These are phyloP conservation scores for Lota lota DNA, from an alignment of 2,113 vertebrate species.

Conservation along the genomic window DNA sequence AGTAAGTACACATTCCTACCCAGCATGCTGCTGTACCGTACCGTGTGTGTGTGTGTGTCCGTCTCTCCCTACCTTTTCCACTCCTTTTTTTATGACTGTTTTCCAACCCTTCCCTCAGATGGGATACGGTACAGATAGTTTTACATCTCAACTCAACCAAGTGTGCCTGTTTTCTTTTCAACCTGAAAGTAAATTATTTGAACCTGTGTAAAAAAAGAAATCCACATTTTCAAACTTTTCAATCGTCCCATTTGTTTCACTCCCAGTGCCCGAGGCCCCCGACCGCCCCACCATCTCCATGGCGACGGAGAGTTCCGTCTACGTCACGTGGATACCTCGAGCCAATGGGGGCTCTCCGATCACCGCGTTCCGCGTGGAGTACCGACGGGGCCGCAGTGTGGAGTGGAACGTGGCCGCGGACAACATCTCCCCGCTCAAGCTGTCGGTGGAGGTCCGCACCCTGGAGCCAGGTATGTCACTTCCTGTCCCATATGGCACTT, in stretches of 20 bases:
- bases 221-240: no score
- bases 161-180: not conserved
- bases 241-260: no score
- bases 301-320: slow-evolving; percentile 90
- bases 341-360: slow-evolving; percentile 96
- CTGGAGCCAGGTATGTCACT: slow-evolving; percentile 85
- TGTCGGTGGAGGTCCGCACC: slow-evolving; percentile 92
- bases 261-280: slow-evolving; percentile 89
- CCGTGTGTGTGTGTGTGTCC: slow-evolving; percentile 42
- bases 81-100: slow-evolving; percentile 14
- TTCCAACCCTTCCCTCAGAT: slow-evolving; percentile 17
- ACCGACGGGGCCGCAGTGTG: slow-evolving; percentile 76
- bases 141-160: slow-evolving; percentile 7
- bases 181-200: not conserved
- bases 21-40: slow-evolving; percentile 37
- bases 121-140: slow-evolving; percentile 10
- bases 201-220: not conserved
- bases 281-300: slow-evolving; percentile 92
- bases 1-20: slow-evolving; percentile 72
- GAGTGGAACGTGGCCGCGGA: slow-evolving; percentile 89
- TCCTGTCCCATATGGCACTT: no score
- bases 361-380: slow-evolving; percentile 94
- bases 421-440: slow-evolving; percentile 91
- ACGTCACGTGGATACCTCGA: slow-evolving; percentile 94
- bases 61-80: slow-evolving; percentile 12